Evolutionary conservation across 2,113 vertebrate species (phyloP).

Genomic region (Mirza zaza): DNA sequence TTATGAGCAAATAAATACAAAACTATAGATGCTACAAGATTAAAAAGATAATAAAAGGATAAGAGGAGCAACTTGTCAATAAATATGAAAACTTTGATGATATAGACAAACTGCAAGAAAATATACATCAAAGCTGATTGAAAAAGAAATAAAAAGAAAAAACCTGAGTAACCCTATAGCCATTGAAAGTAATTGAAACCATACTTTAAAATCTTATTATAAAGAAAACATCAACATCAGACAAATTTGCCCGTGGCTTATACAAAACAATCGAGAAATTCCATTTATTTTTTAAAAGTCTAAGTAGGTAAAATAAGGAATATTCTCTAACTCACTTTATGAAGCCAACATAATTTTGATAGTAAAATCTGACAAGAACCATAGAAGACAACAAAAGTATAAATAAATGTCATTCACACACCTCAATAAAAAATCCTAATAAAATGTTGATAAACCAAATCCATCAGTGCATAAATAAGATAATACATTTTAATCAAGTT

Average conservation of each 20-base stretch:
- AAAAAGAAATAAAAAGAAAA: neutral
- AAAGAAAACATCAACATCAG: neutral
- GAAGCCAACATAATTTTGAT: neutral
- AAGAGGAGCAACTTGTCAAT: neutral
- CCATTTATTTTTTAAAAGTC: neutral
- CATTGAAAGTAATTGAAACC: slow-evolving; percentile 38
- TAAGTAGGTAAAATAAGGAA: slow-evolving; percentile 3
- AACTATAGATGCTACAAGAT: neutral
- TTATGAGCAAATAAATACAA: slow-evolving; percentile 30
- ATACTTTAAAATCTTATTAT: slow-evolving; percentile 17
- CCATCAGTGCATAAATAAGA: neutral
- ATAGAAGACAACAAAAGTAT: slow-evolving; percentile 33
- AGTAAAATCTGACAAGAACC: slow-evolving; percentile 28
- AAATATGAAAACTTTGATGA: slow-evolving; percentile 23
- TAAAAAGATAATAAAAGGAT: slow-evolving; percentile 12
- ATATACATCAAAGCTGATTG: neutral
- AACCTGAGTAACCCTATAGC: neutral
- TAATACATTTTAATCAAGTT: neutral
- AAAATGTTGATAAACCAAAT: slow-evolving; percentile 31
- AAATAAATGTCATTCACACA: neutral
- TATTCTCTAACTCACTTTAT: slow-evolving; percentile 35
- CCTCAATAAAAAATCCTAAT: neutral
- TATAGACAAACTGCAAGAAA: neutral
- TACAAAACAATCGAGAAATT: slow-evolving; percentile 6
- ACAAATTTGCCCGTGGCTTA: slow-evolving; percentile 4